phyloP scores from a whole-genome alignment of 2,888 invertebrate genomes.

The Trichopoda pennipes region DNA sequence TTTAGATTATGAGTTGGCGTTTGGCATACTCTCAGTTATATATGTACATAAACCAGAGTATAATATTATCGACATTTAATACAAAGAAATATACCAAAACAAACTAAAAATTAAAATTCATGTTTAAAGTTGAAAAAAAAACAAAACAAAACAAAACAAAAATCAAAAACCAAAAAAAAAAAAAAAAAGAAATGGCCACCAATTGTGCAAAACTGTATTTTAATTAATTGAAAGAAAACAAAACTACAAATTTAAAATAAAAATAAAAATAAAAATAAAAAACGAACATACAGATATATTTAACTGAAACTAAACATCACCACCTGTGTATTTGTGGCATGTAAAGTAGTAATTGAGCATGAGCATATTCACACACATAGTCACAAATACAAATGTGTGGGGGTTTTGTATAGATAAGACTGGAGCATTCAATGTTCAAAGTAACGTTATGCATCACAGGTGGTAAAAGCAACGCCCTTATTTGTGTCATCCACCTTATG shows the following conservation, averaged over 20 bases:
- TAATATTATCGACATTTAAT: conserved; percentile 35
- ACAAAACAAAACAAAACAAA: conserved; percentile 41
- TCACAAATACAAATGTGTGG: neutral
- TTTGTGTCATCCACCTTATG: conserved; percentile 65
- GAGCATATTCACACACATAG: conserved; percentile 1
- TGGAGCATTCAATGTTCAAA: conserved; percentile 11
- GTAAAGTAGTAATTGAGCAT: conserved; percentile 37
- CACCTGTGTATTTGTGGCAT: conserved; percentile 49
- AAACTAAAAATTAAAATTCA: conserved; percentile 5
- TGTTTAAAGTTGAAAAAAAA: neutral
- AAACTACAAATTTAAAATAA: conserved; percentile 7
- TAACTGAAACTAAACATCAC: conserved; percentile 41
- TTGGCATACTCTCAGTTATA: conserved; percentile 15
- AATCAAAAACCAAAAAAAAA: too few relatives aligned
- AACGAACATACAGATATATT: neutral
- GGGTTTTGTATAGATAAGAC: conserved; percentile 18
- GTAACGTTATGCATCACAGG: conserved; percentile 66
- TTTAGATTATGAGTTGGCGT: conserved; percentile 56
- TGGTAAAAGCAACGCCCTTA: conserved; percentile 68
- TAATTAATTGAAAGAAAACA: conserved; percentile 64
- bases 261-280: conserved; percentile 14
- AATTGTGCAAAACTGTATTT: conserved; percentile 66
- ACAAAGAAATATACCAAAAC: neutral
- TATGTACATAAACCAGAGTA: neutral
- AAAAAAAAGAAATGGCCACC: conserved; percentile 60